Evolutionary conservation across 2,797 vertebrate species (phyloP).

Genomic region (Hippoglossus hippoglossus): DNA sequence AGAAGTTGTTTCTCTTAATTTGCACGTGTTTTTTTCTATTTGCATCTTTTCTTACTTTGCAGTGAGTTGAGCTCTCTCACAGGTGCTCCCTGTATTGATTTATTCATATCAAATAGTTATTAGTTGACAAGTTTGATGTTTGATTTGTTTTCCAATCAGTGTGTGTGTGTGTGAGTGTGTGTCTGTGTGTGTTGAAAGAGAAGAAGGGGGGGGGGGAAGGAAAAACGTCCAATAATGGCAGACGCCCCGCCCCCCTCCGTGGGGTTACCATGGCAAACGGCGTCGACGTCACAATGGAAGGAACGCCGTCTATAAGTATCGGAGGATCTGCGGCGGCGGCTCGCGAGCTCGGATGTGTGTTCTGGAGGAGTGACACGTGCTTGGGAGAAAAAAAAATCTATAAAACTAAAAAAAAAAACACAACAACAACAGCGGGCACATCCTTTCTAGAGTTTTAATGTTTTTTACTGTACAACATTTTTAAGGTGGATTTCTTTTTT

Average conservation of each 20-base stretch:
- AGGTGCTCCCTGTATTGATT: no score
- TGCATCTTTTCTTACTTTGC: no score
- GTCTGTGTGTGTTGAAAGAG: constrained; percentile 7
- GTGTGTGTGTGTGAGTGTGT: constrained; percentile 5
- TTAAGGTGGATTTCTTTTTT: constrained; percentile 59
- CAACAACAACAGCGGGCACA: constrained; percentile 27
- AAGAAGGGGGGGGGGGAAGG: constrained; percentile 1
- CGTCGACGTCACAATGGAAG: constrained; percentile 81
- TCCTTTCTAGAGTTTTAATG: constrained; percentile 41
- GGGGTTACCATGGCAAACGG: constrained; percentile 83
- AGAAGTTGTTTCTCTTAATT: no score
- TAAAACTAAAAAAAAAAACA: background rate
- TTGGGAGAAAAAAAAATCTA: constrained; percentile 13
- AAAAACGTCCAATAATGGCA: constrained; percentile 51
- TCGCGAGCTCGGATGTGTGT: constrained; percentile 74
- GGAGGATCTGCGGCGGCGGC: constrained; percentile 49
- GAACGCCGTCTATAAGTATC: constrained; percentile 79
- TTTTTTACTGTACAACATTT: constrained; percentile 56
- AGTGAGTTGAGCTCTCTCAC: no score
- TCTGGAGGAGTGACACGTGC: constrained; percentile 74
- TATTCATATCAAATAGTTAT: background rate
- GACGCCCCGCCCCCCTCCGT: constrained; percentile 75
- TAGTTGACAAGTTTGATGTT: background rate
- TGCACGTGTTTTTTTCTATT: no score
- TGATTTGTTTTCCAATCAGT: background rate